A percentile compares a stretch with the other conserved stretches of the same genome.
These are phyloP conservation scores for Pogona vitticeps DNA, from an alignment of 2,113 vertebrate species.

Conservation along the genomic window DNA sequence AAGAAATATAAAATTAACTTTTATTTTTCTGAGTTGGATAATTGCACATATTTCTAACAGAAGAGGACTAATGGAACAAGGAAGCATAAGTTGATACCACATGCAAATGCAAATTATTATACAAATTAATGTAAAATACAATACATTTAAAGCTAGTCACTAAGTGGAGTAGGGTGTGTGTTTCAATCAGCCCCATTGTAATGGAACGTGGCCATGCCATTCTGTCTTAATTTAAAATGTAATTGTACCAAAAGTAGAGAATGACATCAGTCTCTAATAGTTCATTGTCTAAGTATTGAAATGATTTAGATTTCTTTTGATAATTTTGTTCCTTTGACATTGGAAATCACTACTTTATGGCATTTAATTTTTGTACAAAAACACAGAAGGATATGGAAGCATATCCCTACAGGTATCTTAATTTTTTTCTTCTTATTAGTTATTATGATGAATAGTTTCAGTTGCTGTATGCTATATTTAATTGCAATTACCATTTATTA, in stretches of 20 bases:
- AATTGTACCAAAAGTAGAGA: not conserved
- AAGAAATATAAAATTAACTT: not conserved
- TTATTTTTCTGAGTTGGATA: not conserved
- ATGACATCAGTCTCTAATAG: not conserved
- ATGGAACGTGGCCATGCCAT: not conserved
- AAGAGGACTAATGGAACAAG: not conserved
- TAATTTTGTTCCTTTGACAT: not conserved
- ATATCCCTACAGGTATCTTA: not conserved
- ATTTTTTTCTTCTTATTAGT: not conserved
- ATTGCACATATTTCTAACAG: not conserved
- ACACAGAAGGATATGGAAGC: not conserved
- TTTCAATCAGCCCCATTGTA: not conserved
- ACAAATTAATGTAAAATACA: not conserved
- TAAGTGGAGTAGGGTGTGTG: not conserved
- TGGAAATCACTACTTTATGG: not conserved
- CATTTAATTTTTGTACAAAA: not conserved
- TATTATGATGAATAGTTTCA: not conserved
- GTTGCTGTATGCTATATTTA: not conserved
- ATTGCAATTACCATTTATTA: not conserved
- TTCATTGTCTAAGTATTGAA: not conserved
- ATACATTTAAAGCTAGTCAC: not conserved
- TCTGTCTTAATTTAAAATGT: not conserved
- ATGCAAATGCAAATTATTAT: not conserved
- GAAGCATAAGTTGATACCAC: not conserved
- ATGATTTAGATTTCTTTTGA: not conserved